A percentile compares a stretch with the other conserved stretches of the same genome.
Conservation (phyloP, 2,113 vertebrate genomes). For the Psilopogon haemacephalus region DNA sequence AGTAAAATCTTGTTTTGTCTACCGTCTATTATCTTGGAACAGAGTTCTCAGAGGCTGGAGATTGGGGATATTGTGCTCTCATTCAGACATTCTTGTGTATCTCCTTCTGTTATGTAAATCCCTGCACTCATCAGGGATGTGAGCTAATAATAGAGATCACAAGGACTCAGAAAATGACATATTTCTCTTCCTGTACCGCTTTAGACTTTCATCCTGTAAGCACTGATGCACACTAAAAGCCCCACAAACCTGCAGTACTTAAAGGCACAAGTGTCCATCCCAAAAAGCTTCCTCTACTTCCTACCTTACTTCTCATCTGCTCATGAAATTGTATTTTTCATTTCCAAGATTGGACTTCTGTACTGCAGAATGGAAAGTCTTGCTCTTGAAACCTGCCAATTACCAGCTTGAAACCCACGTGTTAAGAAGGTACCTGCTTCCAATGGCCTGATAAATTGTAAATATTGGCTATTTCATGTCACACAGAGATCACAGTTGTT, state of each 20-base stretch:
- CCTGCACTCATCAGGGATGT: background rate
- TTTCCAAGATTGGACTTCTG: background rate
- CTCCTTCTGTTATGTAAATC: slow-evolving; percentile 50
- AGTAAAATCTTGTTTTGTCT: background rate
- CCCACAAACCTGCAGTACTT: background rate
- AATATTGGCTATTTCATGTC: background rate
- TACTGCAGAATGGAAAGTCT: background rate
- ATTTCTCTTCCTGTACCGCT: slow-evolving; percentile 11
- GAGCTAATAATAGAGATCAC: slow-evolving; percentile 37
- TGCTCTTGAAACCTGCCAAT: background rate
- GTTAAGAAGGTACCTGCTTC: background rate
- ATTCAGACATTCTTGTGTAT: background rate
- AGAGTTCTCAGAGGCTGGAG: background rate
- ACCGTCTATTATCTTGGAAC: background rate
- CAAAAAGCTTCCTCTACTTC: background rate
- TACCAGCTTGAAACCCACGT: background rate
- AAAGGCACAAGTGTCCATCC: background rate
- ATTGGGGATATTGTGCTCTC: background rate
- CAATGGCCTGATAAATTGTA: background rate
- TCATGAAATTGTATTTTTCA: background rate
- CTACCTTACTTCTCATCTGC: background rate
- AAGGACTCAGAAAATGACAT: background rate
- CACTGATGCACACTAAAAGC: background rate
- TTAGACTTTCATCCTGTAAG: slow-evolving; percentile 4
- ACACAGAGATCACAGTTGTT: background rate